A percentile compares a stretch with the other conserved stretches of the same genome.
These are phyloP conservation scores for Formica selysi DNA, from an alignment of 1,140 invertebrate genomes.

Conservation along the genomic window DNA sequence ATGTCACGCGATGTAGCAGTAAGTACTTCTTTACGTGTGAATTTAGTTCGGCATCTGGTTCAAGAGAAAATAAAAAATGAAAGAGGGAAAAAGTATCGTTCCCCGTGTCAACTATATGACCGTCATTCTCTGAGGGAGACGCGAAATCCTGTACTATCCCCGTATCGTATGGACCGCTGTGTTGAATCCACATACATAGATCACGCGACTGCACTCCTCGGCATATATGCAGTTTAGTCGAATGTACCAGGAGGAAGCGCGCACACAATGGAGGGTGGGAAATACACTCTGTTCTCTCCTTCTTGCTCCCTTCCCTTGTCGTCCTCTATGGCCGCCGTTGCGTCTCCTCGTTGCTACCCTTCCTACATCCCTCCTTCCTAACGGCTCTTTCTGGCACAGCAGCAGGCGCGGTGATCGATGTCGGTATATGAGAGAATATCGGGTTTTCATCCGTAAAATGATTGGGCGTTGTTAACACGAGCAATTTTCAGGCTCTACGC, in stretches of 20 bases:
- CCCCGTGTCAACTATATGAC: not conserved
- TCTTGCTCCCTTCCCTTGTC: slow-evolving; percentile 11
- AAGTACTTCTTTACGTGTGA: slow-evolving; percentile 34
- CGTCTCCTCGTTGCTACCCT: slow-evolving; percentile 22
- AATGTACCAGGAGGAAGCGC: slow-evolving; percentile 29
- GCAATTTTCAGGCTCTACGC: not conserved
- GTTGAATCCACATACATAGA: slow-evolving; percentile 56
- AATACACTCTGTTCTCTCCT: slow-evolving; percentile 49
- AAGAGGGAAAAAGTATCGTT: slow-evolving; percentile 37
- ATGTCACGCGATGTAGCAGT: not conserved
- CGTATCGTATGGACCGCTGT: slow-evolving; percentile 7
- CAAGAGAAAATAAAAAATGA: slow-evolving; percentile 14
- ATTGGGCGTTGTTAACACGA: slow-evolving; percentile 39
- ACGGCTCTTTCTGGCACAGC: slow-evolving; percentile 51
- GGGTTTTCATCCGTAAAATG: slow-evolving; percentile 22
- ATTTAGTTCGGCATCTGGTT: slow-evolving; percentile 24
- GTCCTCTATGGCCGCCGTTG: slow-evolving; percentile 11
- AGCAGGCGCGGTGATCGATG: slow-evolving; percentile 78
- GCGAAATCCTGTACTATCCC: slow-evolving; percentile 11
- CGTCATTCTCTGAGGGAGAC: slow-evolving; percentile 38
- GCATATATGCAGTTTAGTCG: slow-evolving; percentile 64
- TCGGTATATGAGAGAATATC: slow-evolving; percentile 76
- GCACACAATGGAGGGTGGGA: slow-evolving; percentile 54
- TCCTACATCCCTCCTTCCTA: slow-evolving; percentile 32
- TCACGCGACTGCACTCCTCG: slow-evolving; percentile 65